A percentile compares a stretch with the other conserved stretches of the same genome.
Evolutionary conservation across 2,113 vertebrate genomes (phyloP).

Genomic region (Hypomesus transpacificus): DNA sequence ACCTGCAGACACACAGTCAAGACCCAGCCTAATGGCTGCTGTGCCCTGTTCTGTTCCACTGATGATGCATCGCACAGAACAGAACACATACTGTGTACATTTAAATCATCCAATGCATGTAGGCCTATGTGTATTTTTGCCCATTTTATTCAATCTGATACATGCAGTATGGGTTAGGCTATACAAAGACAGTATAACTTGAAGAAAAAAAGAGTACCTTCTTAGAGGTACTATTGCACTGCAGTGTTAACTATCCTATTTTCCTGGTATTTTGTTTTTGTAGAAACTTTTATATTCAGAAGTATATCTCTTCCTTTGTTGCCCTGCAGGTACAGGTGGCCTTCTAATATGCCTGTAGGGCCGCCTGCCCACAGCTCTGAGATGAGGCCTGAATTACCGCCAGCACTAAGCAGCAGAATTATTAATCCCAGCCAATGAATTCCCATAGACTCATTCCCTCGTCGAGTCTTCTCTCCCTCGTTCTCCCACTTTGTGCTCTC

Average conservation of each 20-base stretch:
- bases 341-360: slow-evolving; percentile 48
- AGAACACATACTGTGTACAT: neutral
- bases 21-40: neutral
- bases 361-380: neutral
- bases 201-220: too few species aligned
- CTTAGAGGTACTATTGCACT: too few species aligned
- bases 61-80: too few species aligned
- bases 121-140: too few species aligned
- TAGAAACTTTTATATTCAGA: slow-evolving; percentile 23
- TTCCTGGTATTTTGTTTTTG: neutral
- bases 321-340: slow-evolving; percentile 42
- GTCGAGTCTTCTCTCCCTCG: neutral
- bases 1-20: neutral
- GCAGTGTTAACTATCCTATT: too few species aligned
- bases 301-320: slow-evolving; percentile 16
- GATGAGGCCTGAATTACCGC: slow-evolving; percentile 1
- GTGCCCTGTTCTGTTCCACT: too few species aligned
- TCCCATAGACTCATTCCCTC: slow-evolving; percentile 8
- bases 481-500: slow-evolving; percentile 28
- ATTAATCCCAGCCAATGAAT: slow-evolving; percentile 28
- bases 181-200: too few species aligned
- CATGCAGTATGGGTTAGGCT: too few species aligned
- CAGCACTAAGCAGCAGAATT: neutral
- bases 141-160: too few species aligned
- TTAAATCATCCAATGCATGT: too few species aligned